Percentiles rank a stretch among this genome's conserved stretches.
phyloP scores from a whole-genome alignment of 2,888 invertebrate species.

The Palloptera scutellata region DNA sequence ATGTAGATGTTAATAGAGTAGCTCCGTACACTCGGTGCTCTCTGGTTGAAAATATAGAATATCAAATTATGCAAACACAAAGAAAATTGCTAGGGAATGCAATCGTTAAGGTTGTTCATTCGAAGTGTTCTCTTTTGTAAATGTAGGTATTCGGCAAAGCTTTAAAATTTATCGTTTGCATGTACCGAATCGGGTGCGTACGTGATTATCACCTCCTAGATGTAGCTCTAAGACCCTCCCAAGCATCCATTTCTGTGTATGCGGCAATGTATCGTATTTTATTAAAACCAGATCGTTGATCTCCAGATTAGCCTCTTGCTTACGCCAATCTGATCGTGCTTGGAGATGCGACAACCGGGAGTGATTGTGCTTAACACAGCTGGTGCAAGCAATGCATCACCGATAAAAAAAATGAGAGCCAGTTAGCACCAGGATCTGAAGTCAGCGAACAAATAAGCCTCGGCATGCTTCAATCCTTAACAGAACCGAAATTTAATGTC shows the following conservation, averaged over 20 bases:
- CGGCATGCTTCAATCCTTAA: slow-evolving; percentile 26
- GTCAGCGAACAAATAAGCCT: slow-evolving; percentile 29
- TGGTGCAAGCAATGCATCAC: slow-evolving; percentile 28
- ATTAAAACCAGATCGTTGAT: slow-evolving; percentile 31
- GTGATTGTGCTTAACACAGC: slow-evolving; percentile 1
- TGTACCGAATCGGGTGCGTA: slow-evolving; percentile 23
- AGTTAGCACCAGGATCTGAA: slow-evolving; percentile 28
- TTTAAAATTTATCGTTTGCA: slow-evolving; percentile 31
- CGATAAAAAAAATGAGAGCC: slow-evolving; percentile 33
- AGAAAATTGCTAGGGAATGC: no score
- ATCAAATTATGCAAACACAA: no score
- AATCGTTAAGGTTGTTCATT: no score
- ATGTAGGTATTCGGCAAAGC: slow-evolving; percentile 17
- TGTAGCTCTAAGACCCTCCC: slow-evolving; percentile 33
- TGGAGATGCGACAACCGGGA: slow-evolving; percentile 32
- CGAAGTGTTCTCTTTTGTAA: not conserved
- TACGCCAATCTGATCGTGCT: slow-evolving; percentile 35
- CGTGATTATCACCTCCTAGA: slow-evolving; percentile 33
- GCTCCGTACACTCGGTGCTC: no score
- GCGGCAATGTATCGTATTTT: slow-evolving; percentile 30
- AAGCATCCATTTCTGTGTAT: slow-evolving; percentile 31
- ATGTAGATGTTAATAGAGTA: no score
- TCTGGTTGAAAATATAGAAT: no score
- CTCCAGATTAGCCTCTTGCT: slow-evolving; percentile 22
- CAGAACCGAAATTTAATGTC: slow-evolving; percentile 25